Conservation (phyloP, 2,113 vertebrate genomes). For the Bostrychus sinensis region DNA sequence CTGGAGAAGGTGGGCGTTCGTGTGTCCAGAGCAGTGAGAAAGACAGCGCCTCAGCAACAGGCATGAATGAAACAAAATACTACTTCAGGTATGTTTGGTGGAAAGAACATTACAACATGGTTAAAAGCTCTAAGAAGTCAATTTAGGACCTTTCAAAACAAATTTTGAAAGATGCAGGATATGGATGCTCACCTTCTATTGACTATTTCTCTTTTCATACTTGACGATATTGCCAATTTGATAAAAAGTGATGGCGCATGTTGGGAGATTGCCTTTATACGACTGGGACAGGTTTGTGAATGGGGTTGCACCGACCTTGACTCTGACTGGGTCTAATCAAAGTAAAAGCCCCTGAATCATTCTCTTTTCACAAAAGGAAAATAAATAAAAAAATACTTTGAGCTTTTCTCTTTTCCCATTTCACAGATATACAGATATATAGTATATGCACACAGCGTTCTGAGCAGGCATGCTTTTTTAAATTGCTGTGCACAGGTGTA, state of each 20-base stretch:
- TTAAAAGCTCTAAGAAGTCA: too few relatives aligned
- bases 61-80: too few relatives aligned
- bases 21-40: too few relatives aligned
- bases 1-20: too few relatives aligned
- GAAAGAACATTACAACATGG: too few relatives aligned
- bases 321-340: not conserved
- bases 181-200: not conserved
- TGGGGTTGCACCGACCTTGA: conserved; percentile 2
- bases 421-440: not conserved
- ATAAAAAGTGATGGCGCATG: not conserved
- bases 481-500: too few relatives aligned
- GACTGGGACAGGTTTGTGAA: not conserved
- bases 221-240: not conserved
- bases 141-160: too few relatives aligned
- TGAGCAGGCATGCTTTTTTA: not conserved
- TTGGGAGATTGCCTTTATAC: not conserved
- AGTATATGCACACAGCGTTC: too few relatives aligned
- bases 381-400: not conserved
- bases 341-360: not conserved
- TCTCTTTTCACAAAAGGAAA: not conserved
- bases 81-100: too few relatives aligned
- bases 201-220: not conserved
- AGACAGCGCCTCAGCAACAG: too few relatives aligned
- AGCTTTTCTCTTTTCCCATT: not conserved
- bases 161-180: not conserved